Conservation (phyloP, 2,888 invertebrate genomes). For the Pseudoips prasinana region DNA sequence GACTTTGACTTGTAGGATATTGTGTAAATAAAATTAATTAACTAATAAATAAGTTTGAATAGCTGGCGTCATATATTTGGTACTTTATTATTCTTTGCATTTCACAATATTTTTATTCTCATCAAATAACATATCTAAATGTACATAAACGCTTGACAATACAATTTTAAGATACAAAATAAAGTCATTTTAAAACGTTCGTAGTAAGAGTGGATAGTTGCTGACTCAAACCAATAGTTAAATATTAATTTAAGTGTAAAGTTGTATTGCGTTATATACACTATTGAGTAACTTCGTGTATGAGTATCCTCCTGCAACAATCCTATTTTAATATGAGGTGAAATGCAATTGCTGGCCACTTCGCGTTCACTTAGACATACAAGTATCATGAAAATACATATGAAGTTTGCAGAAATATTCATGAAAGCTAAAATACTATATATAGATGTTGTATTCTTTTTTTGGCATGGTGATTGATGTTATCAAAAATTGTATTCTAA, state of each 20-base stretch:
- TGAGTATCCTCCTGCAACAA: slow-evolving; percentile 16
- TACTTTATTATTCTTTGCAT: slow-evolving; percentile 34
- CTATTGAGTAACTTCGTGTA: slow-evolving; percentile 12
- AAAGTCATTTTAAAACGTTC: slow-evolving; percentile 45
- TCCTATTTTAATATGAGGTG: slow-evolving; percentile 18
- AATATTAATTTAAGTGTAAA: slow-evolving; percentile 18
- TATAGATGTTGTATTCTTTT: too few relatives aligned
- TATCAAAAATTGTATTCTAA: too few relatives aligned
- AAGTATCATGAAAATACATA: too few relatives aligned
- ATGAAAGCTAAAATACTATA: too few relatives aligned
- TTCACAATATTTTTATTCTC: slow-evolving; percentile 48
- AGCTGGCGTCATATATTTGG: slow-evolving; percentile 24
- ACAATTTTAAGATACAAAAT: slow-evolving; percentile 65
- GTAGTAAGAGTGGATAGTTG: slow-evolving; percentile 36
- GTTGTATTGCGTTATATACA: slow-evolving; percentile 10
- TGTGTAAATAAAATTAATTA: slow-evolving; percentile 39
- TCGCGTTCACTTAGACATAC: not conserved
- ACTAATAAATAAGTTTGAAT: slow-evolving; percentile 22
- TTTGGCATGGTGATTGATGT: too few relatives aligned
- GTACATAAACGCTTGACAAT: slow-evolving; percentile 80
- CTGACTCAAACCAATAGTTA: slow-evolving; percentile 29
- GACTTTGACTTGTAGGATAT: slow-evolving; percentile 35
- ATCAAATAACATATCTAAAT: slow-evolving; percentile 78
- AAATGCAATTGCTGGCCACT: slow-evolving; percentile 8
- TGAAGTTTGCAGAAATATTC: too few relatives aligned